Percentiles rank a stretch among this genome's conserved stretches.
Evolutionary conservation across 2,113 vertebrate species (phyloP).

Genomic region (Pseudorectes ferrugineus): DNA sequence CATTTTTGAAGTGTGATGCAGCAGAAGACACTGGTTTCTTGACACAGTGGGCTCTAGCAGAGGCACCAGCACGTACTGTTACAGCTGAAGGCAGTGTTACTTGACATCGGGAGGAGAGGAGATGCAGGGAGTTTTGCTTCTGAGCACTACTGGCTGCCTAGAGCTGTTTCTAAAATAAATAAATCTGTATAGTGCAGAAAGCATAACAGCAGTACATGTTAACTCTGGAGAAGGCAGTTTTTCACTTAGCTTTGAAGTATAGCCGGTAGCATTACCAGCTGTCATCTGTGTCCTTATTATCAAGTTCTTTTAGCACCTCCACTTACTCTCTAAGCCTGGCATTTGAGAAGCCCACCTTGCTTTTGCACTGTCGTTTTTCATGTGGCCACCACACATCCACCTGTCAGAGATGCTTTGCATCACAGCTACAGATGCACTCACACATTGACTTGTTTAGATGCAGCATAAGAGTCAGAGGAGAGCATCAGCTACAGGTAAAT

Average conservation of each 20-base stretch:
- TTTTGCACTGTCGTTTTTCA: not conserved
- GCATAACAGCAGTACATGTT: not conserved
- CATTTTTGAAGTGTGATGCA: not conserved
- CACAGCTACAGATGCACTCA: not conserved
- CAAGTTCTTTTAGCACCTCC: conserved; percentile 30
- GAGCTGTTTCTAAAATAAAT: conserved; percentile 5
- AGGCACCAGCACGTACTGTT: not conserved
- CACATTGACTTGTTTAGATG: not conserved
- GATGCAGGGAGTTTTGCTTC: not conserved
- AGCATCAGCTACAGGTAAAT: not conserved
- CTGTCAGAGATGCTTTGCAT: conserved; percentile 13
- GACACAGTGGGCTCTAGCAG: not conserved
- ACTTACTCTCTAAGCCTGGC: not conserved
- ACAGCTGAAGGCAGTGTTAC: not conserved
- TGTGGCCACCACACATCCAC: not conserved
- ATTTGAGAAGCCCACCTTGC: conserved; percentile 21
- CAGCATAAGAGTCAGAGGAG: not conserved
- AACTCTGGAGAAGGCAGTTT: not conserved
- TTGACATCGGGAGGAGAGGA: not conserved
- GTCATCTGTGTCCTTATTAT: conserved; percentile 45
- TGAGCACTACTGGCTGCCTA: not conserved
- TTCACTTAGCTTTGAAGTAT: not conserved
- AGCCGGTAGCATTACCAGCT: not conserved
- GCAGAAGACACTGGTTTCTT: not conserved
- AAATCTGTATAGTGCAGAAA: not conserved